These are phyloP conservation scores for Catharus bicknelli DNA, from an alignment of 2,113 vertebrate genomes.

Conservation along the genomic window DNA sequence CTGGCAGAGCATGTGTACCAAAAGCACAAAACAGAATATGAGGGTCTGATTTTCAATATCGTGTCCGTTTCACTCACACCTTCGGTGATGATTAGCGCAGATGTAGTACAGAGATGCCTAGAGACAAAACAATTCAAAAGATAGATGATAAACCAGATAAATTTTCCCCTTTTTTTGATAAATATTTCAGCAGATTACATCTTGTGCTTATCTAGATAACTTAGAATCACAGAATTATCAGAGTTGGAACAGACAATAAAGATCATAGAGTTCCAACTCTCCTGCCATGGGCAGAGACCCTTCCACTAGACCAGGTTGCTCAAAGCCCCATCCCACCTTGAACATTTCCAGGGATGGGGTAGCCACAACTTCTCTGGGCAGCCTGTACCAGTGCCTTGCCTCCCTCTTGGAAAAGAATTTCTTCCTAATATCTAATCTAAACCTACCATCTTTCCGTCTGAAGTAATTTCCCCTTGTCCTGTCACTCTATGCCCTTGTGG, in stretches of 20 bases:
- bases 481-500: background rate
- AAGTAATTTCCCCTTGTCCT: background rate
- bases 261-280: rapidly evolving
- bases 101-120: background rate
- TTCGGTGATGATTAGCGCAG: background rate
- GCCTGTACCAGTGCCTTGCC: background rate
- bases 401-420: background rate
- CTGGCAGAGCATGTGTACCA: background rate
- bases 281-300: background rate
- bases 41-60: background rate
- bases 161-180: background rate
- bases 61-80: background rate
- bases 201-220: background rate
- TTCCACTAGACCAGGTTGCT: background rate
- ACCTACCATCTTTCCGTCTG: background rate
- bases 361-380: background rate
- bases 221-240: background rate
- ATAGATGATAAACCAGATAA: background rate
- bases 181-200: background rate
- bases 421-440: background rate
- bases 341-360: background rate
- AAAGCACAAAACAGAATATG: background rate
- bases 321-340: background rate
- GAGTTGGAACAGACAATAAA: background rate
- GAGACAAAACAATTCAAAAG: background rate